These are phyloP conservation scores for Trachythela sp. DNA, from an alignment of 64 coral and sea anemone genomes.

Conservation along the genomic window DNA sequence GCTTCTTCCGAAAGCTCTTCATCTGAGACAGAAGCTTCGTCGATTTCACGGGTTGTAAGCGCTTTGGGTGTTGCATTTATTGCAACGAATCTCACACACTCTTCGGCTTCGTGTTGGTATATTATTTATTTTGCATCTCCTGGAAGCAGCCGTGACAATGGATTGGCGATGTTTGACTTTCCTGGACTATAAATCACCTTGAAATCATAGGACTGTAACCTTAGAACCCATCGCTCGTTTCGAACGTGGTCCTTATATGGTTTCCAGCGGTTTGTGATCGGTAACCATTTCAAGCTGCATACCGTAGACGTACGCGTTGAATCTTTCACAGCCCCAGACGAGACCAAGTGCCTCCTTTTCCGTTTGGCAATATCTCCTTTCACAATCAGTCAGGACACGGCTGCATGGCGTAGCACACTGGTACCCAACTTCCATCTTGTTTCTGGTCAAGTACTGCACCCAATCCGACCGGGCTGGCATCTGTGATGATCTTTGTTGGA, in stretches of 20 bases:
- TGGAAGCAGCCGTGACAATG: background rate
- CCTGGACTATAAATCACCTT: background rate
- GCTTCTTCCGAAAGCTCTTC: conserved; percentile 16
- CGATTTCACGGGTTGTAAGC: conserved; percentile 16
- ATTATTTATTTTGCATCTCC: background rate
- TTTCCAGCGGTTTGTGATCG: background rate
- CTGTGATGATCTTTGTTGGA: background rate
- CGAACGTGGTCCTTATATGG: background rate
- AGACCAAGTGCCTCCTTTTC: background rate
- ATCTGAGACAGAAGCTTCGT: background rate
- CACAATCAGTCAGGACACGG: no score
- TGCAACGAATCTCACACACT: conserved; percentile 19
- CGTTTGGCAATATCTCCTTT: no score
- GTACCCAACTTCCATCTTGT: background rate
- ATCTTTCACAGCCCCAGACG: background rate
- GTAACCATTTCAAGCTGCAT: conserved; percentile 9
- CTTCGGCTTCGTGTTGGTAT: background rate
- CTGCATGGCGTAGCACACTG: background rate
- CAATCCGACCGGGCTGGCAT: background rate
- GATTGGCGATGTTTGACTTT: background rate
- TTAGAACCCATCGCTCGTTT: conserved; percentile 11
- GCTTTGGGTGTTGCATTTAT: background rate
- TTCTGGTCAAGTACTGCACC: background rate
- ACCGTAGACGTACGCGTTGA: background rate
- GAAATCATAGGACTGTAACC: background rate